Base-by-base conservation (phyloP, 2,797 vertebrate species). In the Mycteria americana region DNA sequence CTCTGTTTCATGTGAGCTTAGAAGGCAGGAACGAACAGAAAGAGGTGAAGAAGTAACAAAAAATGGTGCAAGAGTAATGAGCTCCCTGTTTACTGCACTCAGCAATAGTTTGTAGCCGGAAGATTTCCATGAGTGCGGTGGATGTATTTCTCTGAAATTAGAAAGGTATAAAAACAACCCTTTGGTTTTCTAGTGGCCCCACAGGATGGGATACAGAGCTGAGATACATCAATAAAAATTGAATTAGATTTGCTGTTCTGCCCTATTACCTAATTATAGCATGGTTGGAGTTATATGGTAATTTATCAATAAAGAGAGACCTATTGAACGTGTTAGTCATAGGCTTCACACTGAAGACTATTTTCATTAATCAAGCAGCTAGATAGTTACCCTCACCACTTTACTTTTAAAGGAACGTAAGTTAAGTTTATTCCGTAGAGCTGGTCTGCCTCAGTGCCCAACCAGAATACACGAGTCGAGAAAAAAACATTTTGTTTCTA, bases 211-310 rank as follows among this genome's bases (percentile, higher is more conserved):
- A 86, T 92, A 76, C 33, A 92, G 74, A 94, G 68, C 91, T 90
- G 81, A 94, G 88, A 62, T 80, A 65, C 81, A 86, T 95, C 96
- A 95, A 97, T 97, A 96, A 89, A 94, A 96, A 96, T 88, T 89
- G 91, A 96, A 97, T 96, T 96, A 96, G 80, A 87, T 96, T 94
- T 97, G 89, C 85, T 89, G 67, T 69, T 90, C 81, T 93, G 53
- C 45, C 59, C 92, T 89, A 91, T 95, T 96, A 95, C 89, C 94
- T 96, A 92, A 96, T 97, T 97, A 91, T 88, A 94, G 35, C 51
- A 64, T 87, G 56, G 76, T 95, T 95, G 92, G 67, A 91, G 63
- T 84, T 93, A 82, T 80, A 94, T 96, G 84, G 91, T 96, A 95
- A 97, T 96, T 96, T 96, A 95, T 95, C 95, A 96, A 48, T 96